These are phyloP conservation scores for Gallinago stenura DNA, from an alignment of 2,797 vertebrate genomes.

Conservation along the genomic window DNA sequence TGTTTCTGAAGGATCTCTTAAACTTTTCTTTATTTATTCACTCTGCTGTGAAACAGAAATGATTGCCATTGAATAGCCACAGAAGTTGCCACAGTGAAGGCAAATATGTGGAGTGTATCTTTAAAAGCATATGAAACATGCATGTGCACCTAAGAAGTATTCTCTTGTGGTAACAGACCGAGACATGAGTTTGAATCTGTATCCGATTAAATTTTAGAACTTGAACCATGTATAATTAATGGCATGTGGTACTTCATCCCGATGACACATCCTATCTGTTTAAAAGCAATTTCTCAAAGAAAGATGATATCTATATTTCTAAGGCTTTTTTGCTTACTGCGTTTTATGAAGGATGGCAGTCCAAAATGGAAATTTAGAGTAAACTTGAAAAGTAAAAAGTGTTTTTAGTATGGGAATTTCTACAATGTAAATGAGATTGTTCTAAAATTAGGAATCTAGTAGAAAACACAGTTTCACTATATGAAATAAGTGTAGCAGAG, in stretches of 20 bases:
- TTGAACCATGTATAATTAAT: background rate
- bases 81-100: background rate
- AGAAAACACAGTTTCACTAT: background rate
- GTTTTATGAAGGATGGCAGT: background rate
- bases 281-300: conserved; percentile 28
- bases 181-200: background rate
- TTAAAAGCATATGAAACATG: background rate
- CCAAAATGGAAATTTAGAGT: background rate
- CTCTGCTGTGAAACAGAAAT: background rate
- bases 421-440: background rate
- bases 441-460: background rate
- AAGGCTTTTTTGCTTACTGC: background rate
- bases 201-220: conserved; percentile 31
- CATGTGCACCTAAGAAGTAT: background rate
- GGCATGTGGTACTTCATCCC: background rate
- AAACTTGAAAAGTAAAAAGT: background rate
- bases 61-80: background rate
- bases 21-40: background rate
- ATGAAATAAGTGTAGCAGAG: background rate
- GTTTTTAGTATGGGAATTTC: background rate
- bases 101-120: background rate
- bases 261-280: background rate
- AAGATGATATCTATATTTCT: background rate
- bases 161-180: background rate
- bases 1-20: background rate